Evolutionary conservation across 2,888 invertebrate genomes (phyloP), one percentile per base, ranked within the genome.

Genomic region (Caenorhabditis parvicauda): DNA sequence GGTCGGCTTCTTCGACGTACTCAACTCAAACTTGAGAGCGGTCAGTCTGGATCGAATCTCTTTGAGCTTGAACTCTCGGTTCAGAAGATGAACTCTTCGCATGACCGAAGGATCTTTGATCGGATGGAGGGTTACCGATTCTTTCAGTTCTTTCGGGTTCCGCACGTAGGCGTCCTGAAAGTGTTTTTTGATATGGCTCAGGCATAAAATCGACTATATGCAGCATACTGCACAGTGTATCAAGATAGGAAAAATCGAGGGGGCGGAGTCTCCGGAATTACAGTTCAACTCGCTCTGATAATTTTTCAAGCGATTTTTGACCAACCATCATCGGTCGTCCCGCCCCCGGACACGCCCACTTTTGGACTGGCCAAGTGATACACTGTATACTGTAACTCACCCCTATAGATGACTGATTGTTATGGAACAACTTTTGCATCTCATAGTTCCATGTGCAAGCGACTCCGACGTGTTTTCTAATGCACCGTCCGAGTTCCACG

Each of bases 401-500:
- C 42, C 67, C 68, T 17, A 65, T 61, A 28, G 92, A 92, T 82
- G 91, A 92, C 79, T 92, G 90, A 84, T 95, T 95, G 84, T 98
- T 95, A 81, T 94, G 91, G 65, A 98, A 87, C 67, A 98, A 90
- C 32, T 90, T 90, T 86, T 95, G 94, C 96, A 96, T 96, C 92
- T 93, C 93, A 82, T 93, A 94, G 73, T 91, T 92, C 93, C 93
- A 94, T 22, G 96, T 95, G 85, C 96, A 98, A 29, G 93, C 90
- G 47, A 95, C 89, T n/a, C 91, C 91, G 14, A 93, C 94, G 83
- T 90, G 92, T 82, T 89, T 90, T 80, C 89, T 88, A 43, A 96
- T 91, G 84, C 95, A 96, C 52, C 67, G 37, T 3, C 96, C 96
- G 68, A 98, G 86, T 84, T 98, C 98, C 27, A 98, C 96, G 83